These are phyloP conservation scores for Pocota personata DNA, from an alignment of 2,888 invertebrate genomes.

Conservation along the genomic window DNA sequence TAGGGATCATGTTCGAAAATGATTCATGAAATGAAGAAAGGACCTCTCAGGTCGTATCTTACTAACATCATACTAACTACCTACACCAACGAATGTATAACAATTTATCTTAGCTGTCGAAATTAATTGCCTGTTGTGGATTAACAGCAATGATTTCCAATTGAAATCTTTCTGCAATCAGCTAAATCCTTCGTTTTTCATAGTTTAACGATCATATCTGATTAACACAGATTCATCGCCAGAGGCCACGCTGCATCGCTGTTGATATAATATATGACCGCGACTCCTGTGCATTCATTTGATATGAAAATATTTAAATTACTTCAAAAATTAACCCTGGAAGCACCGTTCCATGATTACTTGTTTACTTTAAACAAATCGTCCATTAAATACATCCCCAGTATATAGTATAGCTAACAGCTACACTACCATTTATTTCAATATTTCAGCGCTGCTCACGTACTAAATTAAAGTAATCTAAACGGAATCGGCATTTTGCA, in stretches of 20 bases:
- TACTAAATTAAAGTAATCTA: slow-evolving; percentile 27
- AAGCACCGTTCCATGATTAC: slow-evolving; percentile 1
- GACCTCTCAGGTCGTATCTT: too few species aligned
- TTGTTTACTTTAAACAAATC: slow-evolving; percentile 27
- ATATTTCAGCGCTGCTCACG: slow-evolving; percentile 1
- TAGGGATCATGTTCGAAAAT: too few species aligned
- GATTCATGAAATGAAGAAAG: too few species aligned
- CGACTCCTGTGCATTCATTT: slow-evolving; percentile 50
- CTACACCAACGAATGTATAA: too few species aligned
- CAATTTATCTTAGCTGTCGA: not conserved
- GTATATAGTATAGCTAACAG: not conserved
- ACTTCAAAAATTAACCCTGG: not conserved
- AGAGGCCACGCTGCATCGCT: not conserved
- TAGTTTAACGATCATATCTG: not conserved
- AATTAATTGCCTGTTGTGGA: not conserved
- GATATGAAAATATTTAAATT: slow-evolving; percentile 49
- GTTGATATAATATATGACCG: slow-evolving; percentile 17
- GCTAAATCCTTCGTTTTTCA: not conserved
- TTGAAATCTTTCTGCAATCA: not conserved
- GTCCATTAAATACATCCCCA: slow-evolving; percentile 4
- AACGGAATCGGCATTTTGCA: slow-evolving; percentile 56
- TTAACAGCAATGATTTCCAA: not conserved
- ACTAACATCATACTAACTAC: too few species aligned
- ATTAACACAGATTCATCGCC: slow-evolving; percentile 4
- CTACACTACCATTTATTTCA: not conserved